Evolutionary conservation across 2,797 vertebrate species (phyloP), one percentile per base, ranked within the genome.

Genomic region (Hippocampus kuda): DNA sequence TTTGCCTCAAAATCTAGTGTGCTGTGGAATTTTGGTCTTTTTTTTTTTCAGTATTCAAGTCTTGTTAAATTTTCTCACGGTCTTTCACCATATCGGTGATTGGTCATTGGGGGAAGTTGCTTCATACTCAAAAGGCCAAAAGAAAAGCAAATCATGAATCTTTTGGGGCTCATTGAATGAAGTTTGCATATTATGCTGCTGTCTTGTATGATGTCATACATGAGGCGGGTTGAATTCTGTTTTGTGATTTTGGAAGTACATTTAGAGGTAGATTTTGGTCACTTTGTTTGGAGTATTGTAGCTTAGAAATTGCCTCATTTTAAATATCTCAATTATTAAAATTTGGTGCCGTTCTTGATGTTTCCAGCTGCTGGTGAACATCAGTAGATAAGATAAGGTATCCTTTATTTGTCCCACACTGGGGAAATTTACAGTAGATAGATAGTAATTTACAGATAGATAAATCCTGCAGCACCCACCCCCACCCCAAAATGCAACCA

Each of bases 371-470:
- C 62, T 44, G 62, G 20, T 15, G 38, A 24, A n/a, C 38, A 64
- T 64, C 62, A 44, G 38, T 64, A 44, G 22, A 64, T 64, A 9
- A 41, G n/a, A n/a, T n/a, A n/a, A n/a, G n/a, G n/a, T n/a, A n/a
- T n/a, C n/a, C n/a, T n/a, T n/a, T n/a, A n/a, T n/a, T n/a, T n/a
- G n/a, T n/a, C n/a, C n/a, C n/a, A n/a, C n/a, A n/a, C n/a, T n/a
- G n/a, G n/a, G n/a, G n/a, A n/a, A n/a, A n/a, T n/a, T n/a, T n/a
- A n/a, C n/a, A n/a, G n/a, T n/a, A n/a, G n/a, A n/a, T n/a, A n/a
- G n/a, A n/a, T n/a, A n/a, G n/a, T n/a, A n/a, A n/a, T n/a, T n/a
- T n/a, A n/a, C n/a, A n/a, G n/a, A n/a, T n/a, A n/a, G n/a, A 64
- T 64, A 9, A 41, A n/a, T 15, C 38, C n/a, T 18, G 10, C 41